Conservation (phyloP, 2,113 vertebrate genomes). For the Osmerus mordax region DNA sequence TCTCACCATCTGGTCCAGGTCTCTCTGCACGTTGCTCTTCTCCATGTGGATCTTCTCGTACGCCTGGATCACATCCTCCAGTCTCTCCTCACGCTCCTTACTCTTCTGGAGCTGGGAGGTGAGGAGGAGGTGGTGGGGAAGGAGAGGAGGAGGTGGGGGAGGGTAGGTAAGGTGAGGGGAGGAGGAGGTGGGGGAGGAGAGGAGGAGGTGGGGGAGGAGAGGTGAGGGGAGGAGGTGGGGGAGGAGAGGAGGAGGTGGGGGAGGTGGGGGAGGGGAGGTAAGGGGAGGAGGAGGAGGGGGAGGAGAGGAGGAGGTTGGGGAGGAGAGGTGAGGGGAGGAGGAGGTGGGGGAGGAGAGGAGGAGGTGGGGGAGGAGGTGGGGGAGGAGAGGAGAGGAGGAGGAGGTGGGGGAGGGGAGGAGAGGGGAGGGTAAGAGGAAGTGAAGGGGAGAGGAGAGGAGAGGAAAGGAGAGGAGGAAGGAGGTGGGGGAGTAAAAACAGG, state of each 20-base stretch:
- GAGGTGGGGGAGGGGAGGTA: neutral
- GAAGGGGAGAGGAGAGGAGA: too few species aligned
- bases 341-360: neutral
- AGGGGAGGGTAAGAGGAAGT: neutral
- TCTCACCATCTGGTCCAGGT: conserved; percentile 87
- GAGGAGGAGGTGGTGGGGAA: neutral
- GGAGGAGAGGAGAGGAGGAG: neutral
- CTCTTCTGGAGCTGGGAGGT: conserved; percentile 79
- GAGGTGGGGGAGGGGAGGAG: neutral
- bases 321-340: neutral
- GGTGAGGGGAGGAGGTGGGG: neutral
- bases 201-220: too few species aligned
- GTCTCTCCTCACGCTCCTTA: conserved; percentile 84
- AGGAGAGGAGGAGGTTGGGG: neutral
- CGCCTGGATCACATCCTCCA: conserved; percentile 87
- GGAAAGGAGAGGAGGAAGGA: too few species aligned
- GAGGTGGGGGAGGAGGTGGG: neutral
- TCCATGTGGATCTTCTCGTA: conserved; percentile 90
- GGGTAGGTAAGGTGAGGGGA: neutral
- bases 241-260: neutral
- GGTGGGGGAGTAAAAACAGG: neutral
- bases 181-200: neutral
- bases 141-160: too few species aligned
- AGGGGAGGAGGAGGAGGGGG: neutral
- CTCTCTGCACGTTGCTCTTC: conserved; percentile 83